Conservation (phyloP, 2,113 vertebrate species). For the Brachirus orientalis region DNA sequence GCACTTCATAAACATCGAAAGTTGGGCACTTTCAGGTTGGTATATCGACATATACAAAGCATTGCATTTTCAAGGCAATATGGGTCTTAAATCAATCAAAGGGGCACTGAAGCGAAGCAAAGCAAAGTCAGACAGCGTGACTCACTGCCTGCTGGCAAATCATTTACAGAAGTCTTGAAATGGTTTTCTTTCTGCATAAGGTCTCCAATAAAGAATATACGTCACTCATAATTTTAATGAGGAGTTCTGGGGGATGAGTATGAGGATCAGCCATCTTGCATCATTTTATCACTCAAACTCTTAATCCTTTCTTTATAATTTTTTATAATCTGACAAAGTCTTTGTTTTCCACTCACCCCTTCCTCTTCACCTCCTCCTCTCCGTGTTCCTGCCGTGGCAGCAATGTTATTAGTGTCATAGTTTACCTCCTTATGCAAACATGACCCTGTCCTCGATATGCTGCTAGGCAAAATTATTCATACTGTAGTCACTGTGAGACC, state of each 20-base stretch:
- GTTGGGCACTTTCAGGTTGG: constrained; percentile 18
- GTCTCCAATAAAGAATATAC: constrained; percentile 18
- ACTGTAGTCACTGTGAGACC: constrained; percentile 71
- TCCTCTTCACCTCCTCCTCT: constrained; percentile 15
- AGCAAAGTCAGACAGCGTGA: constrained; percentile 59
- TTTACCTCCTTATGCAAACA: constrained; percentile 82
- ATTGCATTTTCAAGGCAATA: constrained; percentile 48
- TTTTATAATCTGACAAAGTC: neutral
- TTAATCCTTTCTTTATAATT: neutral
- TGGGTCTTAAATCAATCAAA: constrained; percentile 44
- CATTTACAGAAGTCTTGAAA: constrained; percentile 31
- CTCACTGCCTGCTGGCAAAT: constrained; percentile 48
- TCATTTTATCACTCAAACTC: constrained; percentile 5
- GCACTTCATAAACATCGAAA: constrained; percentile 25
- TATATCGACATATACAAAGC: constrained; percentile 40
- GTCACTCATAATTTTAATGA: too few relatives aligned
- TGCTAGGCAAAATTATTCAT: constrained; percentile 74
- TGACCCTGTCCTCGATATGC: constrained; percentile 73
- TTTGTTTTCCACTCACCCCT: constrained; percentile 4
- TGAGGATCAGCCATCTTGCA: constrained; percentile 5
- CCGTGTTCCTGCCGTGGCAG: constrained; percentile 14
- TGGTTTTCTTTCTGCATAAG: constrained; percentile 36
- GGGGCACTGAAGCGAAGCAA: constrained; percentile 29
- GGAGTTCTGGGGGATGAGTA: neutral
- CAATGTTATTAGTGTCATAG: constrained; percentile 76